Evolutionary conservation across 1,140 invertebrate genomes (phyloP).

Genomic region (Cyclina sinensis): DNA sequence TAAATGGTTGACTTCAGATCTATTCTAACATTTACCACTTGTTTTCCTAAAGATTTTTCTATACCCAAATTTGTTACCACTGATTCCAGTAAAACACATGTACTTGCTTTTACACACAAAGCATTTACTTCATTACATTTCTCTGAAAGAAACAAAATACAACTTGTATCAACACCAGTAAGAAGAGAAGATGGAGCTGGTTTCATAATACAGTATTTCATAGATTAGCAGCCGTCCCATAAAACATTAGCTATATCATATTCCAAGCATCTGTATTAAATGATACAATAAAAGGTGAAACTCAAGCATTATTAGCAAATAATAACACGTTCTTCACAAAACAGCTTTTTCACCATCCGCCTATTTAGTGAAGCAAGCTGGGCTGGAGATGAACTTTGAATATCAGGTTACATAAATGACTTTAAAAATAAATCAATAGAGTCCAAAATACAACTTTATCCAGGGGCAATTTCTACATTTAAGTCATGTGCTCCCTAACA

Average conservation of each 20-base stretch:
- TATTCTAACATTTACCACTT: no score
- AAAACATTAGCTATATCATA: conserved; percentile 22
- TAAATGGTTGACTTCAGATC: no score
- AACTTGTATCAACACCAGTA: not conserved
- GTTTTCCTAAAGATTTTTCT: no score
- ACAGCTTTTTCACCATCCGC: conserved; percentile 1
- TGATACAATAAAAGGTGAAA: conserved; percentile 36
- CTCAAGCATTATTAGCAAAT: conserved; percentile 35
- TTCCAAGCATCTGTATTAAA: conserved; percentile 11
- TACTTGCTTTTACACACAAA: not conserved
- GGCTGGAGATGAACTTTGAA: not conserved
- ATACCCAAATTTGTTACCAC: no score
- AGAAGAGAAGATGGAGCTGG: not conserved
- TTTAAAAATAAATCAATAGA: no score
- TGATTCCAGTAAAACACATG: not conserved
- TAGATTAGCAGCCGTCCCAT: not conserved
- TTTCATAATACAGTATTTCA: conserved; percentile 14
- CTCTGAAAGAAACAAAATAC: not conserved
- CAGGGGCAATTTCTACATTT: no score
- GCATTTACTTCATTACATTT: not conserved
- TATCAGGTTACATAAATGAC: not conserved
- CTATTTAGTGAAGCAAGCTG: not conserved
- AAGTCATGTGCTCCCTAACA: no score
- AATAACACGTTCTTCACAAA: conserved; percentile 27
- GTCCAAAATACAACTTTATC: no score